These are phyloP conservation scores for Papilio machaon DNA, from an alignment of 1,140 invertebrate species.

Conservation along the genomic window DNA sequence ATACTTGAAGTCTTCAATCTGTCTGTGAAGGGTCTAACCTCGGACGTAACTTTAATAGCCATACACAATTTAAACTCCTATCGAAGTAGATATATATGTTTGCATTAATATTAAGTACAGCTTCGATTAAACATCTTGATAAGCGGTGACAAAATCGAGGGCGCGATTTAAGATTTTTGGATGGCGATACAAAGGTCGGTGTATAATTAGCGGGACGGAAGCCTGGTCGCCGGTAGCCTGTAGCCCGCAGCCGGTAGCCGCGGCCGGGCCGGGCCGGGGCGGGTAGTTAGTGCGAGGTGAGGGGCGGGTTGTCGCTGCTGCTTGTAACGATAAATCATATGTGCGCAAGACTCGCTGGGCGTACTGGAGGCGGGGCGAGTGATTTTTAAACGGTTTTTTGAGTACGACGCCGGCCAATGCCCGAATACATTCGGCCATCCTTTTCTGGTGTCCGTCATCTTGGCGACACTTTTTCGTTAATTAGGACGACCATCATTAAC, in stretches of 20 bases:
- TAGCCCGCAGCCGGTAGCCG: not conserved
- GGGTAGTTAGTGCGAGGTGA: slow-evolving; percentile 72
- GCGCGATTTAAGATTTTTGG: slow-evolving; percentile 69
- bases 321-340: slow-evolving; percentile 78
- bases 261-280: not conserved
- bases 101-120: slow-evolving; percentile 31
- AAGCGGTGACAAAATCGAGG: slow-evolving; percentile 56
- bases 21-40: slow-evolving; percentile 16
- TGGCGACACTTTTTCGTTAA: slow-evolving; percentile 80
- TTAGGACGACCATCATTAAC: slow-evolving; percentile 77
- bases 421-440: slow-evolving; percentile 69
- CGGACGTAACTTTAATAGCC: slow-evolving; percentile 4
- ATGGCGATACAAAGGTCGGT: slow-evolving; percentile 61
- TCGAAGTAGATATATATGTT: slow-evolving; percentile 24
- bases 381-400: slow-evolving; percentile 81
- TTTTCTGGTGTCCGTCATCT: slow-evolving; percentile 72
- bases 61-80: slow-evolving; percentile 2
- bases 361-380: slow-evolving; percentile 75
- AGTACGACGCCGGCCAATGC: slow-evolving; percentile 73
- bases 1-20: not conserved
- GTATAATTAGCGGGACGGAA: slow-evolving; percentile 76
- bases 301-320: slow-evolving; percentile 73
- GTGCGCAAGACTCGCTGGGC: slow-evolving; percentile 73
- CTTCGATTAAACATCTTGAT: slow-evolving; percentile 39
- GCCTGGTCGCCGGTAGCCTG: slow-evolving; percentile 67